A percentile compares a stretch with the other conserved stretches of the same genome.
Conservation (phyloP, 2,113 vertebrate species). For the Sigmodon hispidus region DNA sequence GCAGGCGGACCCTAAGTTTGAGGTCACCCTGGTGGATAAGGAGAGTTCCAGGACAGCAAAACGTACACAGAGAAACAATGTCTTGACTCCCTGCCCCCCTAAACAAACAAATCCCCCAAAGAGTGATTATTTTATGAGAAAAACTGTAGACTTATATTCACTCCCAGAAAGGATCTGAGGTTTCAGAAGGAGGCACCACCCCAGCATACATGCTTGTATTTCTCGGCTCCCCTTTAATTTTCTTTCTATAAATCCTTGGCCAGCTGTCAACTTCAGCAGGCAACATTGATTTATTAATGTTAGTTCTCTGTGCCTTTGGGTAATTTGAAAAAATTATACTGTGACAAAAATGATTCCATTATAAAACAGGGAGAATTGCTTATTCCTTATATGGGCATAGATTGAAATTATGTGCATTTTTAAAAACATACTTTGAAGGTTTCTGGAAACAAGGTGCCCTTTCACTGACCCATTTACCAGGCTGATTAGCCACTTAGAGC, state of each 20-base stretch:
- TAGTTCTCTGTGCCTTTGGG: neutral
- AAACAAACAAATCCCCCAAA: neutral
- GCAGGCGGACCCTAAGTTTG: neutral
- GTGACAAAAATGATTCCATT: neutral
- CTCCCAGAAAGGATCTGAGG: neutral
- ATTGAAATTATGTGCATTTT: constrained; percentile 40
- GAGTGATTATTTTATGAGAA: neutral
- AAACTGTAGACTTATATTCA: neutral
- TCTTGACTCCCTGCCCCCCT: too few species aligned
- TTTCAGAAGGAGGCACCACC: neutral
- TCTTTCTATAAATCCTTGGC: neutral
- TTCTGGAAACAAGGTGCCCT: neutral
- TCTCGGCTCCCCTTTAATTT: neutral
- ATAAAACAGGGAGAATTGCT: constrained; percentile 20
- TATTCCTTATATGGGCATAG: constrained; percentile 20
- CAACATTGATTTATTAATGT: neutral
- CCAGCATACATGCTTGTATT: neutral
- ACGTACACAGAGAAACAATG: neutral
- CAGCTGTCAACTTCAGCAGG: neutral
- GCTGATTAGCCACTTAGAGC: neutral
- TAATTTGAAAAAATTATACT: neutral
- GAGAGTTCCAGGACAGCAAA: neutral
- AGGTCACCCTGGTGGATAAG: neutral
- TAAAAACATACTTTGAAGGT: neutral
- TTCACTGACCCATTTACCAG: neutral